Base-by-base conservation (phyloP, 2,797 vertebrate genomes). In the Coregonus ussuriensis region DNA sequence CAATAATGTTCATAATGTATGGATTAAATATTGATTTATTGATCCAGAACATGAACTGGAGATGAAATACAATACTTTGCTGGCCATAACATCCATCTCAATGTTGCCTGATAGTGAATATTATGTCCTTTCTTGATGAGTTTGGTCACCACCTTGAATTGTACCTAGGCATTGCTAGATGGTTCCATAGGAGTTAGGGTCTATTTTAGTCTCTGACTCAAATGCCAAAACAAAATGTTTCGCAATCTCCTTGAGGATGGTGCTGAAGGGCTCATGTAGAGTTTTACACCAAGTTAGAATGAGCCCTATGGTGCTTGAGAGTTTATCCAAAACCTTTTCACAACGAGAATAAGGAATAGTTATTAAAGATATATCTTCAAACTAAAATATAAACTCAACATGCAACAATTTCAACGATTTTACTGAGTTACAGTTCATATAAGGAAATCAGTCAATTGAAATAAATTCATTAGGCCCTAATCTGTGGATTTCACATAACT, bases 151-250 rank as follows among this genome's bases (percentile, higher is more conserved):
- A 66, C 59, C 70, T 80, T 77, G 62, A 74, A 71, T 75, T 82
- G 63, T 56, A 65, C 71, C 71, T 71, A 69, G n/a, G 75, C 74
- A n/a, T 67, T 31, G 33, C 9, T 53, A 71, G 25, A 69, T 71
- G 68, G 16, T 79, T 75, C 62, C 70, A 74, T 77, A 79, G 82
- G 74, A 82, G 59, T 81, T 63, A n/a, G 47, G 31, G 74, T 81
- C 83, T 85, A 82, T 85, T 85, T 85, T 84, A 74, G 78, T 79
- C 79, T 71, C 76, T 54, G 77, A 87, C 75, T 82, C 83, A 82
- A 86, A 87, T 84, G 84, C 76, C 84, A 81, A 35, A 16, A 74
- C 51, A 75, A 25, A 73, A 78, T 75, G 75, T 90, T 88, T 84
- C 15, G 84, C 85, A 91, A 88, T 86, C 74, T 77, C 72, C 72